phyloP scores from a whole-genome alignment of 2,888 invertebrate species.

The Aspidiotus destructor region DNA sequence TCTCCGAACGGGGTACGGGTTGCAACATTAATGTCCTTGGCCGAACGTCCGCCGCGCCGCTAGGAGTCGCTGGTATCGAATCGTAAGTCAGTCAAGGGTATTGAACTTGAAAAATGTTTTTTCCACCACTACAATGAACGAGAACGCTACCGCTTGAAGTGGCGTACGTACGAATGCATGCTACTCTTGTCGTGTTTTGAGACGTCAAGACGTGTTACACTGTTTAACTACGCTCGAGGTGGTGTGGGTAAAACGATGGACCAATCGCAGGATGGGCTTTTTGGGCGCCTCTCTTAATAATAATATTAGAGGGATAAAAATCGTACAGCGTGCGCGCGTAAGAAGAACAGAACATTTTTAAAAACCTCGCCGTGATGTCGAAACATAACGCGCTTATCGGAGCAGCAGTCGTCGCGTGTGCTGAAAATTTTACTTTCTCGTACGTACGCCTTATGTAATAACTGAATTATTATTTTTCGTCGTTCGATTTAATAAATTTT shows the following conservation, averaged over 20 bases:
- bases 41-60: conserved; percentile 49
- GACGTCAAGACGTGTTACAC: conserved; percentile 17
- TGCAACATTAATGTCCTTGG: conserved; percentile 31
- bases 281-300: conserved; percentile 18
- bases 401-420: neutral
- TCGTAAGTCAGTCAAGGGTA: conserved; percentile 75
- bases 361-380: conserved; percentile 25
- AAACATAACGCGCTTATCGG: conserved; percentile 21
- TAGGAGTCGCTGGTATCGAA: conserved; percentile 52
- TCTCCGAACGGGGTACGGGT: conserved; percentile 12
- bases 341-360: conserved; percentile 5
- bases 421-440: no score
- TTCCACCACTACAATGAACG: conserved; percentile 40
- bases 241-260: conserved; percentile 31
- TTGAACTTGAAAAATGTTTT: conserved; percentile 46
- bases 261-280: conserved; percentile 28
- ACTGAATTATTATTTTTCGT: no score
- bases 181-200: neutral
- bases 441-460: no score
- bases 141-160: conserved; percentile 35
- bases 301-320: no score
- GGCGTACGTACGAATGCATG: conserved; percentile 15
- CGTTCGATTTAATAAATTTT: no score
- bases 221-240: conserved; percentile 23
- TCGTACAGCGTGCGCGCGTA: neutral